Percentiles rank a stretch among this genome's conserved stretches.
These are phyloP conservation scores for Clupea harengus DNA, from an alignment of 2,113 vertebrate genomes.

Conservation along the genomic window DNA sequence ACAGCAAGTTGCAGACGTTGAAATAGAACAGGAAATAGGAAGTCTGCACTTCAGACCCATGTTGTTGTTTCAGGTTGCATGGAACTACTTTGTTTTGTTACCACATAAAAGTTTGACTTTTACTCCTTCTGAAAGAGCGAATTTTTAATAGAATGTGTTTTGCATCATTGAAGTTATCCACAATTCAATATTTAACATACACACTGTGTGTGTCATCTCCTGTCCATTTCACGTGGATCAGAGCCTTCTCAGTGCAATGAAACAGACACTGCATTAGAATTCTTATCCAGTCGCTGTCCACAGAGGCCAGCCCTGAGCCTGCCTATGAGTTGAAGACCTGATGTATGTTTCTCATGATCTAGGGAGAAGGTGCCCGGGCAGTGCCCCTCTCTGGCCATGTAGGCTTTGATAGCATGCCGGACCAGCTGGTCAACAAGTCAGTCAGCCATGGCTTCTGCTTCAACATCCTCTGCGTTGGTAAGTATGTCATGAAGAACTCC, in stretches of 20 bases:
- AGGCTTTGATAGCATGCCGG: constrained; percentile 98
- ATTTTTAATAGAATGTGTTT: not conserved
- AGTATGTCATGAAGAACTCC: constrained; percentile 65
- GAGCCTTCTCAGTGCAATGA: not conserved
- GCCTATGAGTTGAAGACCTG: not conserved
- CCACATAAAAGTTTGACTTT: not conserved
- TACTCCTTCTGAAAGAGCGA: too few species aligned
- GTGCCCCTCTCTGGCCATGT: constrained; percentile 93
- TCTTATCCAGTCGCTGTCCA: not conserved
- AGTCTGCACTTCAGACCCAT: constrained; percentile 45
- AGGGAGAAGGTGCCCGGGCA: constrained; percentile 91
- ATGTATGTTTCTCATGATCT: constrained; percentile 19
- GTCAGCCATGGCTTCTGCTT: constrained; percentile 98
- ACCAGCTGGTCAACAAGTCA: constrained; percentile 99
- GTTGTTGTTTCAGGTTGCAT: constrained; percentile 8
- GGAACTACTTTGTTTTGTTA: not conserved
- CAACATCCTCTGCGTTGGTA: constrained; percentile 99
- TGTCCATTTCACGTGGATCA: not conserved
- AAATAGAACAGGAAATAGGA: constrained; percentile 69
- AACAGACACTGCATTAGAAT: not conserved
- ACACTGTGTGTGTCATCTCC: not conserved
- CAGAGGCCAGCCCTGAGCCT: not conserved
- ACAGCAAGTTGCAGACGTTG: constrained; percentile 42
- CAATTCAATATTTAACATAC: not conserved
- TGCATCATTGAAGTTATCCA: not conserved